Evolutionary conservation across 2,888 invertebrate species (phyloP).

Genomic region (Heteromurus nitidus): DNA sequence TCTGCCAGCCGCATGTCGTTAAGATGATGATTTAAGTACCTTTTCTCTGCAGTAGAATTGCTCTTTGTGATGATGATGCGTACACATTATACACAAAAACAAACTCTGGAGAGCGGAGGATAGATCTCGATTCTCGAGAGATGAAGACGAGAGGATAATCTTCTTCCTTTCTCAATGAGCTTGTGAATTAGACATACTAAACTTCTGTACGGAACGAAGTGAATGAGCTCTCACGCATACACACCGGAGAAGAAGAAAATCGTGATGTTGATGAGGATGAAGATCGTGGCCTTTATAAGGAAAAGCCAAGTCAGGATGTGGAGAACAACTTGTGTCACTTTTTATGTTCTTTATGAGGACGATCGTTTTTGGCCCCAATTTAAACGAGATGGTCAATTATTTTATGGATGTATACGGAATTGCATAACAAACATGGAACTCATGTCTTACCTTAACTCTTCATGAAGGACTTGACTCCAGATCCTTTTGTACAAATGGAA

Average conservation of each 20-base stretch:
- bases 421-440: background rate
- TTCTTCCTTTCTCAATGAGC: slow-evolving; percentile 9
- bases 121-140: too few species aligned
- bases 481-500: too few species aligned
- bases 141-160: background rate
- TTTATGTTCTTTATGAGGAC: slow-evolving; percentile 60
- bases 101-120: background rate
- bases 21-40: slow-evolving; percentile 63
- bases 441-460: slow-evolving; percentile 28
- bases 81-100: background rate
- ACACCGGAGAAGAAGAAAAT: slow-evolving; percentile 8
- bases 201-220: slow-evolving; percentile 36
- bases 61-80: slow-evolving; percentile 25
- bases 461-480: too few species aligned
- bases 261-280: slow-evolving; percentile 24
- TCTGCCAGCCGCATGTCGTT: slow-evolving; percentile 60
- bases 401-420: too few species aligned
- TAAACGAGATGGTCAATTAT: slow-evolving; percentile 27
- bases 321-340: slow-evolving; percentile 40
- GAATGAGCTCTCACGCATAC: slow-evolving; percentile 15
- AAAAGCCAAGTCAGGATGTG: slow-evolving; percentile 18
- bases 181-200: too few species aligned
- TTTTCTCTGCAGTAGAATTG: slow-evolving; percentile 39
- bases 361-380: slow-evolving; percentile 39
- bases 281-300: slow-evolving; percentile 6